Conservation (phyloP, 2,113 vertebrate genomes). For the Rissa tridactyla region DNA sequence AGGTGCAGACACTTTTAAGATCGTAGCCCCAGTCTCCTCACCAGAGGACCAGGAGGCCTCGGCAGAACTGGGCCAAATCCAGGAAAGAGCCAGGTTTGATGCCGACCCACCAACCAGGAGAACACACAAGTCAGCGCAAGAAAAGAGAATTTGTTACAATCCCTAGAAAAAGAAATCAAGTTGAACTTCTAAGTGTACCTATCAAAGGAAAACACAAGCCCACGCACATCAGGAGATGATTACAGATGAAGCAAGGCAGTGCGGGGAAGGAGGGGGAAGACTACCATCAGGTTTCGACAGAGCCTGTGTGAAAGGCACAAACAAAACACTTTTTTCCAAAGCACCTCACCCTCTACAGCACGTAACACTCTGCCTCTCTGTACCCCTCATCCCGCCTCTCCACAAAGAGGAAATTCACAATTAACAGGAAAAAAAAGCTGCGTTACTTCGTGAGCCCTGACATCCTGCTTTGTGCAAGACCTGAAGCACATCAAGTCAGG, state of each 20-base stretch:
- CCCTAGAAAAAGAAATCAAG: neutral
- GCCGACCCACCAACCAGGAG: neutral
- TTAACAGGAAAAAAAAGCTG: neutral
- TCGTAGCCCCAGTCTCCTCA: neutral
- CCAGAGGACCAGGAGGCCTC: neutral
- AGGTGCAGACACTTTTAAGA: neutral
- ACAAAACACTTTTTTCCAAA: neutral
- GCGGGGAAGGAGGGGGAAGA: neutral
- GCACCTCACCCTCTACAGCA: neutral
- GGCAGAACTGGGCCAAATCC: neutral
- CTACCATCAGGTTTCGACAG: neutral
- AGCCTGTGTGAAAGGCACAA: neutral
- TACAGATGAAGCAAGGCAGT: neutral
- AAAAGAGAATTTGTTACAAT: neutral
- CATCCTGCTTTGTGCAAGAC: neutral
- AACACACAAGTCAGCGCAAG: neutral
- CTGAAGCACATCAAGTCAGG: neutral
- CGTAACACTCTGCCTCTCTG: neutral
- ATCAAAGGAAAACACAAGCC: neutral
- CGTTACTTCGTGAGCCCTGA: fast-evolving
- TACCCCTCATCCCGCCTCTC: fast-evolving
- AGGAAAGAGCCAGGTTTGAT: neutral
- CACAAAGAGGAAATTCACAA: neutral
- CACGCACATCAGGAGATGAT: neutral
- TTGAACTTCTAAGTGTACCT: neutral